These are phyloP conservation scores for Mandrillus leucophaeus DNA, from an alignment of 2,113 vertebrate species.

Conservation along the genomic window DNA sequence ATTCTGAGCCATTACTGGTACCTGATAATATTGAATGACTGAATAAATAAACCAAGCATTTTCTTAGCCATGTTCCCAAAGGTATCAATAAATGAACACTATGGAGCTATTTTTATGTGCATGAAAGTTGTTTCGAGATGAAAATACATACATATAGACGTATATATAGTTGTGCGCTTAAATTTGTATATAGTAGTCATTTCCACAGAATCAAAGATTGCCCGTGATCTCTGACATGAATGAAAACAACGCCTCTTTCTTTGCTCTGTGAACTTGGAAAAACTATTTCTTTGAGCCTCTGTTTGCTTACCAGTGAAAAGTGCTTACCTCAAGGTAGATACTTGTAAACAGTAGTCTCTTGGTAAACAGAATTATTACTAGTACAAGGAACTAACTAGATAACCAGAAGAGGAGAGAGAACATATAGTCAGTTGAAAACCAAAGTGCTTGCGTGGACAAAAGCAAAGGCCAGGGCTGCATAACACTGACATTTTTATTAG, in stretches of 20 bases:
- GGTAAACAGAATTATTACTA: neutral
- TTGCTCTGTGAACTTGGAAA: neutral
- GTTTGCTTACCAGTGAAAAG: neutral
- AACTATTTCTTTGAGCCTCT: neutral
- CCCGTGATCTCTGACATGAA: neutral
- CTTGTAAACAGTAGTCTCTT: neutral
- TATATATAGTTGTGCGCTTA: neutral
- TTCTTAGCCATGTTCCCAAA: neutral
- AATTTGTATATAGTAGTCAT: neutral
- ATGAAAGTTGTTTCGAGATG: neutral
- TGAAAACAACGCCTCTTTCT: neutral
- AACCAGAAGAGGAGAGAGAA: neutral
- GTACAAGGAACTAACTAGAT: neutral
- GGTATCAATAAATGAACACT: neutral
- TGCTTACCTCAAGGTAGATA: neutral
- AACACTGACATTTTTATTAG: constrained; percentile 99
- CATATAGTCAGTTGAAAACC: constrained; percentile 75
- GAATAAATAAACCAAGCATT: neutral
- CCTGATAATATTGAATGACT: neutral
- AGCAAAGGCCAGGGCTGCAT: constrained; percentile 91
- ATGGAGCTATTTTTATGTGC: neutral
- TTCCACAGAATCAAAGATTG: neutral
- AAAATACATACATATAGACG: neutral
- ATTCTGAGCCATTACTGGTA: neutral
- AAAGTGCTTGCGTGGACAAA: constrained; percentile 79